Percentiles rank a stretch among this genome's conserved stretches.
These are phyloP conservation scores for Gadus macrocephalus DNA, from an alignment of 2,113 vertebrate genomes.

Conservation along the genomic window DNA sequence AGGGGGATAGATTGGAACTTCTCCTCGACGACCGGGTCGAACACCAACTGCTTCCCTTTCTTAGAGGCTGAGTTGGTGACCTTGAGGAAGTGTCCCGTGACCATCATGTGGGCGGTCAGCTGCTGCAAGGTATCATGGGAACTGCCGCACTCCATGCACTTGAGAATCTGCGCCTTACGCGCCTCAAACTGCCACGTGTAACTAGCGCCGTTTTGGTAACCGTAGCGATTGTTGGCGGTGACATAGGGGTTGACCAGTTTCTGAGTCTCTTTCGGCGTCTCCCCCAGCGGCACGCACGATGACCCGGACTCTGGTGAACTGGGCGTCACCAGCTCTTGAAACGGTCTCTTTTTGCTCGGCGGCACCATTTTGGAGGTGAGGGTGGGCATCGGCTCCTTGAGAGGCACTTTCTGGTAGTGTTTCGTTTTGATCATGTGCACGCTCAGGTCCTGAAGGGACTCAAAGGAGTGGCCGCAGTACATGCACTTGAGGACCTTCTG, in stretches of 20 bases:
- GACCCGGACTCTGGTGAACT: slow-evolving; percentile 89
- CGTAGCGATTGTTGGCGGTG: slow-evolving; percentile 97
- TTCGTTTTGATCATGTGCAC: slow-evolving; percentile 99
- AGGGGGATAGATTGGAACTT: slow-evolving; percentile 97
- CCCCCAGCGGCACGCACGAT: slow-evolving; percentile 74
- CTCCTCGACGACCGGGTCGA: slow-evolving; percentile 91
- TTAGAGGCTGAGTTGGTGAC: slow-evolving; percentile 97
- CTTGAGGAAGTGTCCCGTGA: slow-evolving; percentile 96
- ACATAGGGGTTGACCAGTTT: slow-evolving; percentile 93
- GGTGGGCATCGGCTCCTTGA: slow-evolving; percentile 97
- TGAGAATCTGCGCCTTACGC: slow-evolving; percentile 96
- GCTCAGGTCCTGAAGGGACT: slow-evolving; percentile 96
- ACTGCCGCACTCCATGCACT: slow-evolving; percentile 99
- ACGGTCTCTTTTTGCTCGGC: slow-evolving; percentile 91
- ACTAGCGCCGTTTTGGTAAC: slow-evolving; percentile 98
- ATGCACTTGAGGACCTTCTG: slow-evolving; percentile 99
- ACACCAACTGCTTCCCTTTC: slow-evolving; percentile 93
- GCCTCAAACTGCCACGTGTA: slow-evolving; percentile 99
- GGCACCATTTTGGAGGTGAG: slow-evolving; percentile 91
- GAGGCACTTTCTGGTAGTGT: slow-evolving; percentile 99
- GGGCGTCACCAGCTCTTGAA: slow-evolving; percentile 87
- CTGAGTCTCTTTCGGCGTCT: slow-evolving; percentile 84
- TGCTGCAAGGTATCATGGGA: slow-evolving; percentile 97
- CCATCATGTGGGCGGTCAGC: slow-evolving; percentile 99
- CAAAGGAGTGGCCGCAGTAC: slow-evolving; percentile 98